A percentile compares a stretch with the other conserved stretches of the same genome.
Evolutionary conservation across 2,113 vertebrate genomes (phyloP).

Genomic region (Craseonycteris thonglongyai): DNA sequence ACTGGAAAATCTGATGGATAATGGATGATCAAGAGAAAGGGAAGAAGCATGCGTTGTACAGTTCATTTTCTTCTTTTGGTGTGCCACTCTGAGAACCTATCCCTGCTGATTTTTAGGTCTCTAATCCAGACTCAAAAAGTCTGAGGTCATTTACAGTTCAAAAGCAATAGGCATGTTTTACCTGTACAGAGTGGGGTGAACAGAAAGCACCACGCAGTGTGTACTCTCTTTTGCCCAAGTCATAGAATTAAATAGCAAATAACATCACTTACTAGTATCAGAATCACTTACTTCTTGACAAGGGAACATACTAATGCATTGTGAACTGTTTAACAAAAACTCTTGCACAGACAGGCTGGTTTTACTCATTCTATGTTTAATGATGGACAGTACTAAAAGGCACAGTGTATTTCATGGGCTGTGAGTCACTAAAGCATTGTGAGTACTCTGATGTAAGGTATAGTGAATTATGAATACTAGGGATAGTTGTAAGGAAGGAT

Average conservation of each 20-base stretch:
- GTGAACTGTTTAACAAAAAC: background rate
- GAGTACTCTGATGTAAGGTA: background rate
- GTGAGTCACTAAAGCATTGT: background rate
- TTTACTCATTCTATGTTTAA: background rate
- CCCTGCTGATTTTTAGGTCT: background rate
- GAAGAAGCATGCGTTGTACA: background rate
- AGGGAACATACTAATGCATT: background rate
- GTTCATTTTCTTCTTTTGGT: background rate
- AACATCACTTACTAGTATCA: background rate
- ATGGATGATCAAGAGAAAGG: background rate
- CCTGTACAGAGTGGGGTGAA: background rate
- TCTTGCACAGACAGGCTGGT: background rate
- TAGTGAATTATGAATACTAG: background rate
- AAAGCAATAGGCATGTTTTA: background rate
- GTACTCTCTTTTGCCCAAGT: background rate
- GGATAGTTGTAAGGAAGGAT: background rate
- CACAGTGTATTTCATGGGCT: background rate
- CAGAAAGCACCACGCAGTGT: background rate
- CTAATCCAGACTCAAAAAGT: background rate
- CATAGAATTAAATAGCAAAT: slow-evolving; percentile 20
- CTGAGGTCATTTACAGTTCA: background rate
- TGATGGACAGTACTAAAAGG: background rate
- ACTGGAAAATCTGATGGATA: slow-evolving; percentile 29
- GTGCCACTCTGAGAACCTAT: background rate
- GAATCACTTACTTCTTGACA: background rate